Percentiles rank a stretch among this genome's conserved stretches.
Conservation (phyloP, 2,797 vertebrate genomes). For the Arvicola amphibius region DNA sequence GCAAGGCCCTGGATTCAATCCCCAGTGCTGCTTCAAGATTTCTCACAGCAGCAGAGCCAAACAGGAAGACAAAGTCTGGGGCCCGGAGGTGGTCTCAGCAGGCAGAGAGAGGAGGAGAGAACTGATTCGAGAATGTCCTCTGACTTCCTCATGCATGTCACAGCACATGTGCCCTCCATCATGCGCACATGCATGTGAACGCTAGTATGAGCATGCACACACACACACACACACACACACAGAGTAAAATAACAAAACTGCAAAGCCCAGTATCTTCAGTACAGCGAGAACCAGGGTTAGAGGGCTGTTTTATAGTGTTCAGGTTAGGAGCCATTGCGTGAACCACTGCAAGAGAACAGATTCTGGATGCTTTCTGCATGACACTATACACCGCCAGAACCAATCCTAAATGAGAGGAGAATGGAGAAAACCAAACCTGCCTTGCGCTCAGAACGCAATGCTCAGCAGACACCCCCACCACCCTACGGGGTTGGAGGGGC, state of each 20-base stretch:
- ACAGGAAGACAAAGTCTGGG: background rate
- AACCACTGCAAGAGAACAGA: background rate
- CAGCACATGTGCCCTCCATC: background rate
- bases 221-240: no score
- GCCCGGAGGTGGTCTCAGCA: background rate
- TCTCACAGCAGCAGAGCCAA: background rate
- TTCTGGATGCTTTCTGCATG: background rate
- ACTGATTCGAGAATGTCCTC: background rate
- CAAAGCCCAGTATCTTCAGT: background rate
- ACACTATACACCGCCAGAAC: background rate
- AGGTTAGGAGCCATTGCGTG: background rate
- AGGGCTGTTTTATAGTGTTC: background rate
- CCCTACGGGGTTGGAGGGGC: fast-evolving
- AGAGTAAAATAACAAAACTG: background rate
- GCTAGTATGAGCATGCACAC: fast-evolving
- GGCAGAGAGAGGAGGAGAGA: background rate
- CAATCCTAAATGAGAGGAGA: background rate
- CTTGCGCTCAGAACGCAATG: background rate
- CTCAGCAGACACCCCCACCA: background rate
- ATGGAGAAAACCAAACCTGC: background rate
- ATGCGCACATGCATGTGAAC: fast-evolving
- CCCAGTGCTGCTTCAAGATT: background rate
- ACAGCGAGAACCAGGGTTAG: background rate
- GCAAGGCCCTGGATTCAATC: background rate
- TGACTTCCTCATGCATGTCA: background rate